Evolutionary conservation across 2,797 vertebrate species (phyloP), one percentile per base, ranked within the genome.

Genomic region (Pangasius macronema): DNA sequence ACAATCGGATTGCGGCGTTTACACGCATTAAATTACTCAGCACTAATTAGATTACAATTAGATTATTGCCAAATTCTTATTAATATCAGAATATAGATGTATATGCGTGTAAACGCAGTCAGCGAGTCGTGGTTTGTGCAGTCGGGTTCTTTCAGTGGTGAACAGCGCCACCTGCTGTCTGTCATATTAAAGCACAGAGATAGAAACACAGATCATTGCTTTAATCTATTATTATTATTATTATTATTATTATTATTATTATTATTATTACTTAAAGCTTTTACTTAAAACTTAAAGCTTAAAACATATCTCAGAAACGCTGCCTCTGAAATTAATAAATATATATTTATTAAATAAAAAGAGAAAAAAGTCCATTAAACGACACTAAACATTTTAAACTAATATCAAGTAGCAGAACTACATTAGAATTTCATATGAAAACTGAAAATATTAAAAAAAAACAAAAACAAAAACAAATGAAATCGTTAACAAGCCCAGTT

Each of bases 141-240:
- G 49, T 73, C 30, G 14, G 16, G 18, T 30, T 72, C 77, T 81
- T 42, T 18, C 24, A 36, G 61, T 87, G 51, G 87, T 88, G 57
- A 82, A 87, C 53, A 91, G 72, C 86, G 75, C 85, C 90, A 82
- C 61, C 90, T 91, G 84, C 53, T 89, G 90, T 2, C 3, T 24
- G n/a, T n/a, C 0, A 2, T 67, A 49, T 65, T 65, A 63, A 49
- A 82, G 42, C 39, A 63, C 42, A 82, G 61, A 9, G 16, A n/a
- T 33, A n/a, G 11, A 11, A 49, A 5, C 18, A 10, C 24, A 3
- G 20, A 81, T 14, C 11, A 27, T 5, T 39, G 51, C 8, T 79
- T 79, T 33, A 30, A 18, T 9, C 8, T 14, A 51, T 3, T 6
- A 75, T 75, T 14, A 46, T 75, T 3, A 80, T 36, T 6, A 57